Conservation (phyloP, 2,797 vertebrate genomes). For the Hippoglossus hippoglossus region DNA sequence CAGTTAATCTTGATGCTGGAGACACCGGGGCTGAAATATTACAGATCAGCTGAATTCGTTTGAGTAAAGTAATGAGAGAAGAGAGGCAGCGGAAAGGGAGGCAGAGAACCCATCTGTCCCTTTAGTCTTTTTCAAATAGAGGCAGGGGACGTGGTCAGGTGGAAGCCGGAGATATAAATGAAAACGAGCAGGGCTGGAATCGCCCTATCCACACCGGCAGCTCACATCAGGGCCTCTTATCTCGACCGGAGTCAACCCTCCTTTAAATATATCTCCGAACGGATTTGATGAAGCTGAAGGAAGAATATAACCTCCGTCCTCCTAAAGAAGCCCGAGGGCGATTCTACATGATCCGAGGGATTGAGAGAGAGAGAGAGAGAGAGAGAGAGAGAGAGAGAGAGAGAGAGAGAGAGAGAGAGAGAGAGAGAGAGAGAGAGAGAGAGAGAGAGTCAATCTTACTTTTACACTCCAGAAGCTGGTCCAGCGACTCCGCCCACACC, state of each 20-base stretch:
- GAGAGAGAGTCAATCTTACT: conserved; percentile 47
- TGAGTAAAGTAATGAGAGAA: conserved; percentile 44
- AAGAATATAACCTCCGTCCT: conserved; percentile 34
- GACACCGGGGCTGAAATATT: conserved; percentile 64
- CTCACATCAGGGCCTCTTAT: conserved; percentile 55
- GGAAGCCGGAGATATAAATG: conserved; percentile 50
- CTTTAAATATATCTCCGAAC: conserved; percentile 60
- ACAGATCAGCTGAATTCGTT: conserved; percentile 62
- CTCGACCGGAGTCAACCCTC: conserved; percentile 39
- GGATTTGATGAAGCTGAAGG: conserved; percentile 63
- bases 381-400: neutral
- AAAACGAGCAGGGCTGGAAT: conserved; percentile 41
- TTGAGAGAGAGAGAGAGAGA: no score
- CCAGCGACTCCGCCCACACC: conserved; percentile 65
- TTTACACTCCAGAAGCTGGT: conserved; percentile 71
- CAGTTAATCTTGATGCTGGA: conserved; percentile 50
- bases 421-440: neutral
- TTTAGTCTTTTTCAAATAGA: conserved; percentile 59
- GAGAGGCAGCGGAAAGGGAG: conserved; percentile 22
- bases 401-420: no score
- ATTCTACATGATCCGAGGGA: conserved; percentile 15
- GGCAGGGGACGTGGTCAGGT: conserved; percentile 48
- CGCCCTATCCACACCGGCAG: conserved; percentile 52
- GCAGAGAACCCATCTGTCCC: conserved; percentile 34
- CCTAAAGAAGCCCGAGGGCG: conserved; percentile 29